Percentiles rank a stretch among this genome's conserved stretches.
These are phyloP conservation scores for Papilio protenor DNA, from an alignment of 2,888 invertebrate genomes.

Conservation along the genomic window DNA sequence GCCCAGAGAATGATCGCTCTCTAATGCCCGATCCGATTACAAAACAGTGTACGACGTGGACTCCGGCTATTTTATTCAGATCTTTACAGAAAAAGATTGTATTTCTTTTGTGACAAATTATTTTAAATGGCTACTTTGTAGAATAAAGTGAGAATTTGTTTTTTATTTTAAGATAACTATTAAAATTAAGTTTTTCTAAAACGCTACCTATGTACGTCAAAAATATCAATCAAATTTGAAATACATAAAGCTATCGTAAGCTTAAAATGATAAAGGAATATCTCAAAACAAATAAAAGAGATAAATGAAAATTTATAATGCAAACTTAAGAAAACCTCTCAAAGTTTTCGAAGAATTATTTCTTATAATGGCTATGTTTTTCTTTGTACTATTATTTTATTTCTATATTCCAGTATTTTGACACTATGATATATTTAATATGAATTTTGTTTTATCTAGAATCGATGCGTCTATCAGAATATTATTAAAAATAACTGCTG, in stretches of 20 bases:
- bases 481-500: not conserved
- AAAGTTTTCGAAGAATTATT: not conserved
- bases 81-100: not conserved
- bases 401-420: not conserved
- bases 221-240: not conserved
- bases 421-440: not conserved
- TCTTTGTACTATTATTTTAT: not conserved
- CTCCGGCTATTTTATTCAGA: constrained; percentile 43
- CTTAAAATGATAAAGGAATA: not conserved
- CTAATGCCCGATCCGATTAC: constrained; percentile 57
- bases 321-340: not conserved
- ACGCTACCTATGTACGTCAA: not conserved
- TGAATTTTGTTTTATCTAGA: not conserved
- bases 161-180: not conserved
- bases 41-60: constrained; percentile 46
- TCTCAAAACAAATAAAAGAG: not conserved
- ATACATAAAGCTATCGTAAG: not conserved
- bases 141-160: not conserved
- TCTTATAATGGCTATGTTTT: not conserved
- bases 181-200: not conserved
- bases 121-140: not conserved
- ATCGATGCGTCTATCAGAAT: not conserved
- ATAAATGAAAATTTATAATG: not conserved
- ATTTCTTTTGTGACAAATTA: not conserved
- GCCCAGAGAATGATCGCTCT: constrained; percentile 62